These are phyloP conservation scores for Chrysomela aeneicollis DNA, from an alignment of 2,888 invertebrate species.

Conservation along the genomic window DNA sequence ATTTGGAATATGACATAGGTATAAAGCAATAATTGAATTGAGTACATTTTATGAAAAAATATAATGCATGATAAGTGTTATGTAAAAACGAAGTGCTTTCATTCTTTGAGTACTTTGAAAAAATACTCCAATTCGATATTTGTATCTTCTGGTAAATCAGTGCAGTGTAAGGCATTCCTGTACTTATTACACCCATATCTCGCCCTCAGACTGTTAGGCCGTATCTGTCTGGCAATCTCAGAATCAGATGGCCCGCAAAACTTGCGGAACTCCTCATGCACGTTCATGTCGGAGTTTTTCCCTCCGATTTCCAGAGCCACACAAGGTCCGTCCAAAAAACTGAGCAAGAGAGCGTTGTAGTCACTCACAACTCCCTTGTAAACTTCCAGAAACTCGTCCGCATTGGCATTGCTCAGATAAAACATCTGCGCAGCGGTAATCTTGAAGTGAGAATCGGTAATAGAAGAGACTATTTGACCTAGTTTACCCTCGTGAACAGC, in stretches of 20 bases:
- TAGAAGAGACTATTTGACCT: slow-evolving; percentile 76
- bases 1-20: too few relatives aligned
- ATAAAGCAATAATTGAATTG: not conserved
- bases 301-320: slow-evolving; percentile 84
- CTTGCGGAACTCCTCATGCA: slow-evolving; percentile 78
- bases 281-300: slow-evolving; percentile 65
- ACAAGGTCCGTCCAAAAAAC: slow-evolving; percentile 85
- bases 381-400: slow-evolving; percentile 91
- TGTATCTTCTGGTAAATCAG: slow-evolving; percentile 90
- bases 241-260: slow-evolving; percentile 90
- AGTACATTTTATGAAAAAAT: not conserved
- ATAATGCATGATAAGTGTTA: too few relatives aligned
- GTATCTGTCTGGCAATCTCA: slow-evolving; percentile 84
- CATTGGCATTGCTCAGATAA: slow-evolving; percentile 80
- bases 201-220: slow-evolving; percentile 85
- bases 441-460: slow-evolving; percentile 74
- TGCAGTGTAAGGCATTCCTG: slow-evolving; percentile 91
- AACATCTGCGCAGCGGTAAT: slow-evolving; percentile 84
- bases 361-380: slow-evolving; percentile 89
- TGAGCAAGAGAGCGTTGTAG: slow-evolving; percentile 80
- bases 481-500: slow-evolving; percentile 77
- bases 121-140: slow-evolving; percentile 83
- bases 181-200: slow-evolving; percentile 83
- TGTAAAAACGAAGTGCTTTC: not conserved
- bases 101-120: slow-evolving; percentile 71